Evolutionary conservation across 1,140 invertebrate genomes (phyloP).

Genomic region (Andrena cerasifolii): DNA sequence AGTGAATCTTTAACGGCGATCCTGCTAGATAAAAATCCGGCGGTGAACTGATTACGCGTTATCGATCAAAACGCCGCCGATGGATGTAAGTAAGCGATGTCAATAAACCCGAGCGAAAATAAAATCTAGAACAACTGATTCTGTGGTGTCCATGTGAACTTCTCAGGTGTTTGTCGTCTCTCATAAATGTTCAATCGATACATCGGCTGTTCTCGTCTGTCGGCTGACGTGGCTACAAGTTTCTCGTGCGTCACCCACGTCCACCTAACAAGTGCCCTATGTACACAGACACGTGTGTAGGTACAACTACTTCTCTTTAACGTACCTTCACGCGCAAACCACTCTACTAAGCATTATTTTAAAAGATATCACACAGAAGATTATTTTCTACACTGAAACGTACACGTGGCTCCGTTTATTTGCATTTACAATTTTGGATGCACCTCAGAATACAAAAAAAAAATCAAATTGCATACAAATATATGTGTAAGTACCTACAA

Average conservation of each 20-base stretch:
- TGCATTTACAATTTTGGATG: no score
- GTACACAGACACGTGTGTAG: background rate
- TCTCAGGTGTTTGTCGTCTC: constrained; percentile 42
- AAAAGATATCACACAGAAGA: no score
- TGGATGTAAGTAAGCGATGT: background rate
- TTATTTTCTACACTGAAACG: no score
- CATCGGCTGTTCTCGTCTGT: constrained; percentile 45
- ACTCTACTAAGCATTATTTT: no score
- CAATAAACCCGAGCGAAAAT: constrained; percentile 18
- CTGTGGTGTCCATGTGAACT: constrained; percentile 20
- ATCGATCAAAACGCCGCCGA: constrained; percentile 9
- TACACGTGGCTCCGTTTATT: no score
- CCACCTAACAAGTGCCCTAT: background rate
- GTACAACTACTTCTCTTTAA: no score
- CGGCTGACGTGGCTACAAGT: constrained; percentile 59
- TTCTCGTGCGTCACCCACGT: constrained; percentile 52
- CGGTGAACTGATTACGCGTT: background rate
- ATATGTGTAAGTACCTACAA: no score
- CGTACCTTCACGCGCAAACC: no score
- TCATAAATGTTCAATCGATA: constrained; percentile 53
- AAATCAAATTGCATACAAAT: no score
- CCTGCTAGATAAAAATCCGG: background rate
- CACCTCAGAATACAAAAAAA: no score
- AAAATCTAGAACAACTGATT: constrained; percentile 49
- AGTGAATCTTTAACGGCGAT: constrained; percentile 27